Evolutionary conservation across 2,797 vertebrate genomes (phyloP), one percentile per base, ranked within the genome.

Genomic region (Australoheros facetus): DNA sequence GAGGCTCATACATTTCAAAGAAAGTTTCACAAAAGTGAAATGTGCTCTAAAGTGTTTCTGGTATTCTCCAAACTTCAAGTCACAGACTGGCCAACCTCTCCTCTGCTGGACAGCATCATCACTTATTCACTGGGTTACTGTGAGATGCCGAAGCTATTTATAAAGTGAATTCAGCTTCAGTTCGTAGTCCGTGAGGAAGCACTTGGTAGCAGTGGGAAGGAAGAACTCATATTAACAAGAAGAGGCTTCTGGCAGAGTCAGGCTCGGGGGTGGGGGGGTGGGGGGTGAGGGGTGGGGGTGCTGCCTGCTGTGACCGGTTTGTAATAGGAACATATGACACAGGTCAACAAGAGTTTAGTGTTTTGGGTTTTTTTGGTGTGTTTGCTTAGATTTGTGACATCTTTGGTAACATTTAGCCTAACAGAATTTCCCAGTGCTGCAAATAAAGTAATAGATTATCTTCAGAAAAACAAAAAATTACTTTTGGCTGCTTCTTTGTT

Each of bases 101-200:
- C 69, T 55, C 39, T 48, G 21, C 62, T 42, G 28, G 62, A 28
- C 23, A 66, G 39, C 62, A 66, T 66, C 62, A 66, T 66, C 9
- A 66, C 39, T 66, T 66, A 66, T 66, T 66, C 39, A 66, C 39
- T 54, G 34, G 51, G 51, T 55, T 71, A 55, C 62, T 66, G 39
- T 7, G 62, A 66, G 23, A 66, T 66, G 16, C 62, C 39, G 17
- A 23, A 48, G 39, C 62, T 48, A 48, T 48, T 48, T 66, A 66
- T 48, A 66, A 66, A 66, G 39, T 10, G 39, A 66, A 16, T 66
- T 48, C 23, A 19, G 39, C 48, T 48, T 48, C 62, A 66, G 19
- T 66, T 66, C 39, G 48, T 39, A 48, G 39, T 45, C 5, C 48
- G 19, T 10, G 16, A 19, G 39, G 42, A 66, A 66, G 16, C 62